Evolutionary conservation across 2,888 invertebrate species (phyloP).

Genomic region (Tinea pellionella): DNA sequence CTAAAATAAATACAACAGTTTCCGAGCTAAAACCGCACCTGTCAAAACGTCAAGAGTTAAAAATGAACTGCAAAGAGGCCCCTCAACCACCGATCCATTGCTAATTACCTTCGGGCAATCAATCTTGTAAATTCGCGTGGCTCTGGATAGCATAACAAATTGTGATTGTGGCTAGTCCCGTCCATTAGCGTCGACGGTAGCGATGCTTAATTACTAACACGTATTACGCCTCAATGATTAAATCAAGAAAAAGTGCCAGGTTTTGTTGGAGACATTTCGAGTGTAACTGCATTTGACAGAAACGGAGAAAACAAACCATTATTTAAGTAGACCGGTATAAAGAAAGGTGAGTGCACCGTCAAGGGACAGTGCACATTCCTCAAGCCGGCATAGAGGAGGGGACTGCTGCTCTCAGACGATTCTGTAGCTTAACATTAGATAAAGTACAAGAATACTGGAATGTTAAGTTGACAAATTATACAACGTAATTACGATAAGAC

Average conservation of each 20-base stretch:
- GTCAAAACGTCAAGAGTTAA: constrained; percentile 43
- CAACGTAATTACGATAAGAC: background rate
- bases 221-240: constrained; percentile 21
- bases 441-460: background rate
- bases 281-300: background rate
- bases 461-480: background rate
- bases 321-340: too few species aligned
- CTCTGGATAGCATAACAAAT: constrained; percentile 27
- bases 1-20: constrained; percentile 22
- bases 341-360: too few species aligned
- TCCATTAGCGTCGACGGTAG: constrained; percentile 15
- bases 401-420: too few species aligned
- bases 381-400: too few species aligned
- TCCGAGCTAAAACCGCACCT: constrained; percentile 21
- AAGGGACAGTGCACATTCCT: too few species aligned
- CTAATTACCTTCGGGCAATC: constrained; percentile 41
- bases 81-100: constrained; percentile 32
- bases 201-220: constrained; percentile 32
- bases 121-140: constrained; percentile 32
- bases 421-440: too few species aligned
- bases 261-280: background rate
- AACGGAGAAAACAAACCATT: background rate
- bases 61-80: constrained; percentile 37
- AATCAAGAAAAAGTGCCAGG: background rate
- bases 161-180: constrained; percentile 30